Conservation (phyloP, 2,888 invertebrate genomes). For the Celastrina argiolus region DNA sequence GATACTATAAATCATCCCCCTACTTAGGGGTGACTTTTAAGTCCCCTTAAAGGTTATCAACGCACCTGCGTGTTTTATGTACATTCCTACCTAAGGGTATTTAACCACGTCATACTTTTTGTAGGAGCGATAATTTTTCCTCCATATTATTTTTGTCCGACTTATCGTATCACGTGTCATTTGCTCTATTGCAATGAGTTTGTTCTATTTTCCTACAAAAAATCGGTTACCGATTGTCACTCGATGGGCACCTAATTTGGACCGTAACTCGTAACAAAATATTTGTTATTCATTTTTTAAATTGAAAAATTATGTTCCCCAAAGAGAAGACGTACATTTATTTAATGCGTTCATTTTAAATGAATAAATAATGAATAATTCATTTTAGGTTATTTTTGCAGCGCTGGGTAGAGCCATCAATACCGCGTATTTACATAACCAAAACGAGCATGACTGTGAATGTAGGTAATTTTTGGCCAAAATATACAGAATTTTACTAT, state of each 20-base stretch:
- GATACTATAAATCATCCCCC: not conserved
- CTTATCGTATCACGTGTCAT: too few relatives aligned
- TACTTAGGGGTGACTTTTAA: constrained; percentile 2
- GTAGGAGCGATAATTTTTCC: too few relatives aligned
- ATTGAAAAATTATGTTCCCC: not conserved
- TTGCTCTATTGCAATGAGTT: too few relatives aligned
- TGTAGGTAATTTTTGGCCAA: too few relatives aligned
- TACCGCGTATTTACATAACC: not conserved
- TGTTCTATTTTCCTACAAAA: too few relatives aligned
- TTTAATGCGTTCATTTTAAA: not conserved
- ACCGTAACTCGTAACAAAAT: too few relatives aligned
- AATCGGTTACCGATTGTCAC: too few relatives aligned
- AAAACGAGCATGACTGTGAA: not conserved
- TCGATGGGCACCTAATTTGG: too few relatives aligned
- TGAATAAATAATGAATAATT: constrained; percentile 13
- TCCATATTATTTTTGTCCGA: too few relatives aligned
- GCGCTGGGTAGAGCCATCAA: not conserved
- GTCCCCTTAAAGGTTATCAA: not conserved
- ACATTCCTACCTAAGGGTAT: too few relatives aligned
- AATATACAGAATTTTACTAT: too few relatives aligned
- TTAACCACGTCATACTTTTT: too few relatives aligned
- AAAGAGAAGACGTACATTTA: not conserved
- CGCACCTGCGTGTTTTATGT: not conserved
- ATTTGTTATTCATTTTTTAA: not conserved
- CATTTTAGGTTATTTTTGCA: constrained; percentile 9